Evolutionary conservation across 2,888 invertebrate species (phyloP).

Genomic region (Tenodera sinensis): DNA sequence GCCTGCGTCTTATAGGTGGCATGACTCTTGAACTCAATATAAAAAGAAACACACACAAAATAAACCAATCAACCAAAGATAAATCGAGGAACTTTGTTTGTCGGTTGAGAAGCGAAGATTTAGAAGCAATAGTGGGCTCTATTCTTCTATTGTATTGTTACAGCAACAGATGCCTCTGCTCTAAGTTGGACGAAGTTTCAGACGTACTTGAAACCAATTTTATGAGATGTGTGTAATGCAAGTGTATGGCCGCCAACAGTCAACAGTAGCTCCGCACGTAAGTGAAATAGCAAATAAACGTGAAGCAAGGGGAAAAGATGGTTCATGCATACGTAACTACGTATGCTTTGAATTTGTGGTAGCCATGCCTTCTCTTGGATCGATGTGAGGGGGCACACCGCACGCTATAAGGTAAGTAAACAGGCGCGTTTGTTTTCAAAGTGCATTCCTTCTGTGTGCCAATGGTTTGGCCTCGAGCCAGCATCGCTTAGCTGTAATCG

Average conservation of each 20-base stretch:
- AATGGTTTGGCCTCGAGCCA: too few species aligned
- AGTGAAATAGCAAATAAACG: background rate
- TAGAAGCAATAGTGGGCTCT: too few species aligned
- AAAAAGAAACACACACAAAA: too few species aligned
- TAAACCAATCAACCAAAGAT: too few species aligned
- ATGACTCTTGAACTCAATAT: too few species aligned
- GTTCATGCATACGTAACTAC: background rate
- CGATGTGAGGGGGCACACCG: background rate
- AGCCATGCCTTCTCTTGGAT: background rate
- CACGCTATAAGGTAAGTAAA: background rate
- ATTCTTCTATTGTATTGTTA: too few species aligned
- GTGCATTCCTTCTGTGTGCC: background rate
- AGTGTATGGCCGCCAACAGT: background rate
- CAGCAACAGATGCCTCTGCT: too few species aligned
- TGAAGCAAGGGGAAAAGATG: background rate
- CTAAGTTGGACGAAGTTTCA: background rate
- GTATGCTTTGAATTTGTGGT: background rate
- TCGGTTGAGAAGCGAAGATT: too few species aligned
- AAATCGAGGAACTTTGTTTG: too few species aligned
- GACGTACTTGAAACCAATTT: background rate
- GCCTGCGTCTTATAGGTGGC: too few species aligned
- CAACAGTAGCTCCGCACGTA: background rate
- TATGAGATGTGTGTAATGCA: background rate
- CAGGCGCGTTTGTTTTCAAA: background rate
- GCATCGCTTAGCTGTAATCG: too few species aligned